Evolutionary conservation across 2,888 invertebrate genomes (phyloP).

Genomic region (Stramonita haemastoma): DNA sequence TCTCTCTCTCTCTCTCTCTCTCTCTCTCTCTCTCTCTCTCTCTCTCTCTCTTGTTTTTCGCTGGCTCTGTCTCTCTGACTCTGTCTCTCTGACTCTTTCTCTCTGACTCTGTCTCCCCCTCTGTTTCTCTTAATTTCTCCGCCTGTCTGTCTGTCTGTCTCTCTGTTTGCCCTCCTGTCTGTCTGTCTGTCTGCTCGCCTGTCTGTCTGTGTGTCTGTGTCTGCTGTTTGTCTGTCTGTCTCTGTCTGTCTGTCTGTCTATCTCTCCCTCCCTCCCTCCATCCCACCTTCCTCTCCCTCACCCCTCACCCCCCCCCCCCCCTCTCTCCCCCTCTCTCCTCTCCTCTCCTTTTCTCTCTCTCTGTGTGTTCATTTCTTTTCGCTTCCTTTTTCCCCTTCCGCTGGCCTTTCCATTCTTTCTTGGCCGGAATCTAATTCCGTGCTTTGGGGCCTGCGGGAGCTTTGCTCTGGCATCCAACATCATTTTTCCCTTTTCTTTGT

Average conservation of each 20-base stretch:
- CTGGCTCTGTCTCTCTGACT: neutral
- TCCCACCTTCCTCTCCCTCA: neutral
- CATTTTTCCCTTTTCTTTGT: slow-evolving; percentile 11
- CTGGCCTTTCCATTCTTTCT: neutral
- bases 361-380: neutral
- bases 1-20: neutral
- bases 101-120: neutral
- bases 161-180: slow-evolving; percentile 4
- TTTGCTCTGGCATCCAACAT: neutral
- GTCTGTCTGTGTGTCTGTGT: neutral
- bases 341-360: neutral
- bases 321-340: neutral
- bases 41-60: neutral
- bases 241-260: neutral
- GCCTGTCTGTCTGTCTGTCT: neutral
- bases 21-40: slow-evolving; percentile 4
- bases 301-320: neutral
- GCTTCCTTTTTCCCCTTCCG: neutral
- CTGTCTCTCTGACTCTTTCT: neutral
- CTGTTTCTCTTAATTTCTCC: too few relatives aligned
- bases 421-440: neutral
- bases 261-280: neutral
- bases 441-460: neutral
- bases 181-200: neutral
- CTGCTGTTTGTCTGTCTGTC: neutral